phyloP scores from a whole-genome alignment of 2,888 invertebrate genomes.

The Anthrax anthrax region DNA sequence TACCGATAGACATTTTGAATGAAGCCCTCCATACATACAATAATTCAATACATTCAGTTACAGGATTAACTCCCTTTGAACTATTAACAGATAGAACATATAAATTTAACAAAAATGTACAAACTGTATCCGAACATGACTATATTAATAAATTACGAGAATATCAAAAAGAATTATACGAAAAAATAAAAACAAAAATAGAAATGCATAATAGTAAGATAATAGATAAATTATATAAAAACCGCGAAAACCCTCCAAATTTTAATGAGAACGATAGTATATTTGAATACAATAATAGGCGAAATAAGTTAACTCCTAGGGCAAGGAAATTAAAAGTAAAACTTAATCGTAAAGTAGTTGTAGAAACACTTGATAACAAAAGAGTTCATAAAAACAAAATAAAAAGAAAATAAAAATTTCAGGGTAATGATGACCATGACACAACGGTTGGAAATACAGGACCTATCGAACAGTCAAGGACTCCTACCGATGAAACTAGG shows the following conservation, averaged over 20 bases:
- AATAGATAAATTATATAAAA: not conserved
- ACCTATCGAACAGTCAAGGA: not conserved
- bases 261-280: not conserved
- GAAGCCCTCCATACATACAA: not conserved
- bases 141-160: not conserved
- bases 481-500: conserved; percentile 1
- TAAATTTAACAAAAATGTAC: not conserved
- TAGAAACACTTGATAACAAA: not conserved
- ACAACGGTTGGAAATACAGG: not conserved
- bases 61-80: conserved; percentile 2
- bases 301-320: not conserved
- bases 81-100: not conserved
- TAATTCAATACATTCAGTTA: not conserved
- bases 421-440: not conserved
- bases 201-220: not conserved
- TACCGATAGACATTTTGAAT: not conserved
- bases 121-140: not conserved
- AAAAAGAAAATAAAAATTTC: not conserved
- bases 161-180: no score
- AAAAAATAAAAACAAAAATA: not conserved
- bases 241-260: not conserved
- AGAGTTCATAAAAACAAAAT: not conserved
- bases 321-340: not conserved
- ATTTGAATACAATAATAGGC: not conserved
- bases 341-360: not conserved